These are phyloP conservation scores for Sterrhoptilus dennistouni DNA, from an alignment of 2,113 vertebrate species.

Conservation along the genomic window DNA sequence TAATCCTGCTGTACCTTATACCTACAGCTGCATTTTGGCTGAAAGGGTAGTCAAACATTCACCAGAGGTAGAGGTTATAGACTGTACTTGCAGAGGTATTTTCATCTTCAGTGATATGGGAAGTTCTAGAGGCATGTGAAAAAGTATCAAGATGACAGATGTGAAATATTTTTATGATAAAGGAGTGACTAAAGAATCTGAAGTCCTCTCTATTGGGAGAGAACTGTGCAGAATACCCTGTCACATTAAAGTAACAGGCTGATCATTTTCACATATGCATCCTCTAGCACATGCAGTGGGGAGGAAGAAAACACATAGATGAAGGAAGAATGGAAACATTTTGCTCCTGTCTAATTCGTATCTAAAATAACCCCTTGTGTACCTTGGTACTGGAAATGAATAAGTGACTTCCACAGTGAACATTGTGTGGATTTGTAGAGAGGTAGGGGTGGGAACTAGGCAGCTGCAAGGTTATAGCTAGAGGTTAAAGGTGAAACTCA, in stretches of 20 bases:
- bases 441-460: not conserved
- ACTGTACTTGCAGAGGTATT: not conserved
- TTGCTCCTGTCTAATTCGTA: not conserved
- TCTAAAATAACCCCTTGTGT: not conserved
- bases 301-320: not conserved
- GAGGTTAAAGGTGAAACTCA: not conserved
- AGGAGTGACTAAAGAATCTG: not conserved
- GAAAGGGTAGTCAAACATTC: not conserved
- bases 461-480: not conserved
- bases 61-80: not conserved
- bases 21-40: not conserved
- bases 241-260: not conserved
- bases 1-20: not conserved
- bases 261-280: not conserved
- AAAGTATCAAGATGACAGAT: not conserved
- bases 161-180: not conserved
- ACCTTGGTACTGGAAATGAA: not conserved
- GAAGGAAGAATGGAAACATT: not conserved
- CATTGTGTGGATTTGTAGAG: not conserved
- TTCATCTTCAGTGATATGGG: not conserved
- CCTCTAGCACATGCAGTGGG: not conserved
- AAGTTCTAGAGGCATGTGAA: not conserved
- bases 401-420: not conserved
- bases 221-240: not conserved
- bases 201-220: not conserved